phyloP scores from a whole-genome alignment of 2,113 vertebrate genomes.

The Dromiciops gliroides region DNA sequence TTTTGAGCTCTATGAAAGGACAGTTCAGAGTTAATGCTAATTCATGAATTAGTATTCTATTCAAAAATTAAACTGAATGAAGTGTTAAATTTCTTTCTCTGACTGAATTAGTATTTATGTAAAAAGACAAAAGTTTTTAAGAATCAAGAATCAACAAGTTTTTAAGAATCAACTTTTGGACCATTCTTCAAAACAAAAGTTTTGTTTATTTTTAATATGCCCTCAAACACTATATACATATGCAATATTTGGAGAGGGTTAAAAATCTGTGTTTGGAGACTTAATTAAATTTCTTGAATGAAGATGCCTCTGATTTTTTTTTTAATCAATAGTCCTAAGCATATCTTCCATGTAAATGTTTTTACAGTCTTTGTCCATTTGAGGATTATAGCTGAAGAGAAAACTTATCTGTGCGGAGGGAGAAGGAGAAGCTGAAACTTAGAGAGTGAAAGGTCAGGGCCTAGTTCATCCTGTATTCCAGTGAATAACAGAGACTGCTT shows the following conservation, averaged over 20 bases:
- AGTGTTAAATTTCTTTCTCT: neutral
- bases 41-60: neutral
- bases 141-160: neutral
- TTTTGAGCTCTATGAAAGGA: neutral
- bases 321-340: neutral
- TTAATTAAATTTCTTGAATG: slow-evolving; percentile 51
- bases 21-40: neutral
- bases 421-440: neutral
- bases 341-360: neutral
- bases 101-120: neutral
- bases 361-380: neutral
- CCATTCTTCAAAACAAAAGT: neutral
- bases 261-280: slow-evolving; percentile 46
- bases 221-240: neutral
- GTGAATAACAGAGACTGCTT: neutral
- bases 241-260: slow-evolving; percentile 1
- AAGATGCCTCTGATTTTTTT: slow-evolving; percentile 42
- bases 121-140: neutral
- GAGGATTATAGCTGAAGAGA: neutral
- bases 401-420: neutral
- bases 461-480: neutral
- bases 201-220: slow-evolving; percentile 4
- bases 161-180: neutral
- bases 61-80: neutral
- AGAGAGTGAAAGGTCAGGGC: neutral